These are phyloP conservation scores for Anthrax anthrax DNA, from an alignment of 2,888 invertebrate species.

Conservation along the genomic window DNA sequence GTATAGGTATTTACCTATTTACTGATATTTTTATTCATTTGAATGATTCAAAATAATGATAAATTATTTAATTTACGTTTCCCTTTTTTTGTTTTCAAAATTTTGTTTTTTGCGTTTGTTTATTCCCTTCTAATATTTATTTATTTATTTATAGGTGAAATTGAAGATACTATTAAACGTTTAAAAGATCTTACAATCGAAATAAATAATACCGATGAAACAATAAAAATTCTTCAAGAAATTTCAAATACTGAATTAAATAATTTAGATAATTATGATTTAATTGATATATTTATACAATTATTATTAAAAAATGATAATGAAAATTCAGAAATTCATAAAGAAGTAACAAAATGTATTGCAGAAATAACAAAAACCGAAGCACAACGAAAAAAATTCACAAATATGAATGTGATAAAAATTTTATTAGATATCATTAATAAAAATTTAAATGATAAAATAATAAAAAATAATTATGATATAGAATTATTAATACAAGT, in stretches of 20 bases:
- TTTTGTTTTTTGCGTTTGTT: too few relatives aligned
- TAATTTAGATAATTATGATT: slow-evolving; percentile 28
- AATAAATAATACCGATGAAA: slow-evolving; percentile 17
- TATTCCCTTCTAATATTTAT: too few relatives aligned
- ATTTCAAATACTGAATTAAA: slow-evolving; percentile 26
- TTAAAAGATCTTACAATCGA: slow-evolving; percentile 26
- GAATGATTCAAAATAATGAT: too few relatives aligned
- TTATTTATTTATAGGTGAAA: too few relatives aligned
- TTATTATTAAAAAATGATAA: slow-evolving; percentile 32
- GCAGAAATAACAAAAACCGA: slow-evolving; percentile 73
- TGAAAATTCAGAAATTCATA: slow-evolving; percentile 35
- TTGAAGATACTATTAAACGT: slow-evolving; percentile 31
- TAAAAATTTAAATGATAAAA: slow-evolving; percentile 9
- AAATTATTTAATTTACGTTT: too few relatives aligned
- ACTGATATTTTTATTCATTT: too few relatives aligned
- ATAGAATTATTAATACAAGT: slow-evolving; percentile 53
- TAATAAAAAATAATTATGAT: slow-evolving; percentile 16
- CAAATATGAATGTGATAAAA: slow-evolving; percentile 43
- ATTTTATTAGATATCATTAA: slow-evolving; percentile 42
- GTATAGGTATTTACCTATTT: too few relatives aligned
- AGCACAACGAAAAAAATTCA: slow-evolving; percentile 55
- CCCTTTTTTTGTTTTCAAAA: too few relatives aligned
- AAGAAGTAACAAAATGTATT: slow-evolving; percentile 51
- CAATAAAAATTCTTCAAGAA: slow-evolving; percentile 14
- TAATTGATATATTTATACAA: slow-evolving; percentile 27